Conservation (phyloP, 1,140 invertebrate species). For the Pseudomyrmex cubaensis region DNA sequence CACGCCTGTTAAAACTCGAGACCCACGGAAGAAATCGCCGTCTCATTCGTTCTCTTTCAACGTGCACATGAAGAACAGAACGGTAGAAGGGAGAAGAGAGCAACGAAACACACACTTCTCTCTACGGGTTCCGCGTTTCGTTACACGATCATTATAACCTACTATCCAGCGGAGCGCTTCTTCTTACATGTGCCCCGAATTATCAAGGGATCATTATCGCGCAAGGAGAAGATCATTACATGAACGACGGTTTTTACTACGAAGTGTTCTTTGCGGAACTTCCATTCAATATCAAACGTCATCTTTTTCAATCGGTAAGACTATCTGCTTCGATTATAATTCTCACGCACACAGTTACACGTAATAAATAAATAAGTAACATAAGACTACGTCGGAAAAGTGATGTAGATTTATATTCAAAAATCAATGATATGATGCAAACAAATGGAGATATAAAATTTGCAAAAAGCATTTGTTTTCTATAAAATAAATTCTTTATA, state of each 20-base stretch:
- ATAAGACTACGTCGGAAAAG: background rate
- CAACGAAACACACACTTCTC: background rate
- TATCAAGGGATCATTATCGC: slow-evolving; percentile 68
- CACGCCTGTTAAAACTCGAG: slow-evolving; percentile 68
- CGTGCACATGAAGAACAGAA: slow-evolving; percentile 19
- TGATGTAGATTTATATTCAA: background rate
- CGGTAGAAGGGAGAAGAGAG: background rate
- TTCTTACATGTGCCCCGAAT: slow-evolving; percentile 63
- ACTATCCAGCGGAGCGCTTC: slow-evolving; percentile 55
- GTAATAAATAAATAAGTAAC: background rate
- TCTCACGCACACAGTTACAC: background rate
- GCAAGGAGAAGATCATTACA: slow-evolving; percentile 64
- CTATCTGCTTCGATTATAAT: background rate
- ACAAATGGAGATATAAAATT: background rate
- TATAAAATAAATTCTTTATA: background rate
- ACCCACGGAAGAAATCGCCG: slow-evolving; percentile 66
- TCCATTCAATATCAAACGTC: background rate
- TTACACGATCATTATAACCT: slow-evolving; percentile 71
- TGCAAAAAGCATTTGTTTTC: background rate
- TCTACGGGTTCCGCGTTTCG: slow-evolving; percentile 61
- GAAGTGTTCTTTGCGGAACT: background rate
- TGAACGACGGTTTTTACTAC: slow-evolving; percentile 23
- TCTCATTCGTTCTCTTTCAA: slow-evolving; percentile 71
- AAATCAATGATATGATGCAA: background rate
- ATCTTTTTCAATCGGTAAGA: background rate